Base-by-base conservation (phyloP, 2,888 invertebrate species). In the Melikaiella ostensackeni region DNA sequence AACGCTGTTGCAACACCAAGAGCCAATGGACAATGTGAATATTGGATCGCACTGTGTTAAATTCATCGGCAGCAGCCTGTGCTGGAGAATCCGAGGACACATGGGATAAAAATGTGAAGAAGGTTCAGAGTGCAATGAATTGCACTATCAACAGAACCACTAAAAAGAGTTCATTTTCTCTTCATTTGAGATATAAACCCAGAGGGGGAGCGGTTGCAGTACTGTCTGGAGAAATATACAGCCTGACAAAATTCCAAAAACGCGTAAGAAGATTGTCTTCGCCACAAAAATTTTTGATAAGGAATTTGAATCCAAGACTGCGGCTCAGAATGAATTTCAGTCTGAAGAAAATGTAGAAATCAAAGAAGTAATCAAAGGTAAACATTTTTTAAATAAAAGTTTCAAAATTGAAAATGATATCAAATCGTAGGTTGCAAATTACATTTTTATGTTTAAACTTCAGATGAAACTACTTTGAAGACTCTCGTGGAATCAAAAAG, bases 341-440 rank as follows among this genome's bases (percentile, higher is more conserved):
- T 11, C 0, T 24, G 16, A 27, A 9, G 13, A 59, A 16, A 16
- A 59, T 59, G 0, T 59, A 0, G 6, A 59, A 24, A 59, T 59
- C 27, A 59, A 59, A 27, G 59, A 59, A 59, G 21, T 59, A 5
- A 59, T 27, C 16, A 13, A 59, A 59, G 59, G 59, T 59, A 59
- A 27, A 16, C 5, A 1, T 55, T 21, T 0, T 9, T n/a, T n/a
- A 6, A 13, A 6, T 27, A 27, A 59, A 27, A 24, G 11, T 24
- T 24, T 16, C 6, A 3, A 6, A 59, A 57, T 2, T 24, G 24
- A 21, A 24, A 59, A 55, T 6, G 9, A 55, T 21, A 21, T 21
- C 8, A 8, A 24, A 27, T 59, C 6, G 6, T 16, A 59, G 16
- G 27, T 27, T 27, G 5, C 0, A 27, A 24, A 55, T 21, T 9